Percentiles rank a stretch among this genome's conserved stretches.
Evolutionary conservation across 2,797 vertebrate genomes (phyloP).

Genomic region (Kryptopterus vitreolus): DNA sequence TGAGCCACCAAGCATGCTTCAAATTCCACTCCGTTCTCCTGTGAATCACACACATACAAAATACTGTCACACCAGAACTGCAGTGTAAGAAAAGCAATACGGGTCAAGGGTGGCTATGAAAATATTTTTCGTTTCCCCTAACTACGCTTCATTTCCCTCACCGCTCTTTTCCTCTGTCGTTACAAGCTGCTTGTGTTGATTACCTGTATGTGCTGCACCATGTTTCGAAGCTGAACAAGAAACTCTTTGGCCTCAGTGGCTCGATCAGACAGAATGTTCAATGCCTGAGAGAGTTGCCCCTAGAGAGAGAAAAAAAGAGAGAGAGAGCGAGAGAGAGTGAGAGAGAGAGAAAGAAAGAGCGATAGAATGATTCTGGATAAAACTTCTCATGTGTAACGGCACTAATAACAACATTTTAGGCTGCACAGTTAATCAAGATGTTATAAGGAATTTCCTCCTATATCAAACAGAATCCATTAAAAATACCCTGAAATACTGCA

Average conservation of each 20-base stretch:
- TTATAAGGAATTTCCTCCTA: not conserved
- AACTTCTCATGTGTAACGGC: not conserved
- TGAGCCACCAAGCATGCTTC: conserved; percentile 96
- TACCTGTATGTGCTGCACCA: conserved; percentile 98
- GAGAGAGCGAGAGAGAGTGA: conserved; percentile 68
- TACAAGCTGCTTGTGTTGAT: not conserved
- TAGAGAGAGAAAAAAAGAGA: conserved; percentile 64
- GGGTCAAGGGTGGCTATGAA: not conserved
- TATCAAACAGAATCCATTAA: not conserved
- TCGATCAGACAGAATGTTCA: conserved; percentile 92
- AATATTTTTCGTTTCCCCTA: not conserved
- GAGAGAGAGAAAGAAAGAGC: conserved; percentile 71
- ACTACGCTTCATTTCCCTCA: not conserved
- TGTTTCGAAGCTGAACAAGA: conserved; percentile 92
- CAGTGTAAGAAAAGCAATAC: conserved; percentile 14
- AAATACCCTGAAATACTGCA: not conserved
- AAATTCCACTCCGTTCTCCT: conserved; percentile 98
- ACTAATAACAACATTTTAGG: not conserved
- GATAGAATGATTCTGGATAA: conserved; percentile 18
- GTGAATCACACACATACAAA: conserved; percentile 33
- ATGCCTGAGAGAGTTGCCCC: conserved; percentile 95
- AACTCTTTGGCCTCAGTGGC: conserved; percentile 98
- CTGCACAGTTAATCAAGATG: not conserved
- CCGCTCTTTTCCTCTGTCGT: not conserved
- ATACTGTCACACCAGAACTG: not conserved